These are phyloP conservation scores for Drosophila willistoni DNA, from an alignment of 1,140 invertebrate genomes.

Conservation along the genomic window DNA sequence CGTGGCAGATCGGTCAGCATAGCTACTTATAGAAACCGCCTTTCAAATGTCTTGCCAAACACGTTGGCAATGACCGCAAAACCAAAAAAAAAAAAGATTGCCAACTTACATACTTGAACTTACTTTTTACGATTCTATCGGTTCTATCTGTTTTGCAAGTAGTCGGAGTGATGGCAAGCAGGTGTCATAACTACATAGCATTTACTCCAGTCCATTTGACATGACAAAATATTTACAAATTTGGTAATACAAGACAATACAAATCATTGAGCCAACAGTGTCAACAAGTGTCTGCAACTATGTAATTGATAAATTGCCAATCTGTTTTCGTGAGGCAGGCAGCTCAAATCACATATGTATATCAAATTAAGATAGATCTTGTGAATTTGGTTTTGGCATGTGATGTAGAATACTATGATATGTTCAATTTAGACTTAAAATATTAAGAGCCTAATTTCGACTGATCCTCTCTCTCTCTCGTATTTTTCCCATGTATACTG, in stretches of 20 bases:
- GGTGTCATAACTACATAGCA: slow-evolving; percentile 51
- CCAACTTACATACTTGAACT: background rate
- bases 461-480: too few relatives aligned
- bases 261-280: background rate
- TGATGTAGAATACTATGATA: too few relatives aligned
- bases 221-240: slow-evolving; percentile 21
- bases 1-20: background rate
- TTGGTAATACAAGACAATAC: slow-evolving; percentile 29
- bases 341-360: too few relatives aligned
- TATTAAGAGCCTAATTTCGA: too few relatives aligned
- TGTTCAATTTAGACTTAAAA: too few relatives aligned
- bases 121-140: background rate
- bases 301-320: background rate
- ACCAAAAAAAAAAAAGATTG: slow-evolving; percentile 33
- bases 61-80: slow-evolving; percentile 80
- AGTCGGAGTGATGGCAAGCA: slow-evolving; percentile 23
- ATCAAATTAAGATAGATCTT: too few relatives aligned
- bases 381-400: too few relatives aligned
- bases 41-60: slow-evolving; percentile 20
- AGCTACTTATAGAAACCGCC: slow-evolving; percentile 2
- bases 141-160: slow-evolving; percentile 23
- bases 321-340: background rate
- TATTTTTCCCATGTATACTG: too few relatives aligned
- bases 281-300: slow-evolving; percentile 2
- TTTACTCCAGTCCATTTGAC: slow-evolving; percentile 34